Base-by-base conservation (phyloP, 2,797 vertebrate species). In the Oophaga sylvatica region DNA sequence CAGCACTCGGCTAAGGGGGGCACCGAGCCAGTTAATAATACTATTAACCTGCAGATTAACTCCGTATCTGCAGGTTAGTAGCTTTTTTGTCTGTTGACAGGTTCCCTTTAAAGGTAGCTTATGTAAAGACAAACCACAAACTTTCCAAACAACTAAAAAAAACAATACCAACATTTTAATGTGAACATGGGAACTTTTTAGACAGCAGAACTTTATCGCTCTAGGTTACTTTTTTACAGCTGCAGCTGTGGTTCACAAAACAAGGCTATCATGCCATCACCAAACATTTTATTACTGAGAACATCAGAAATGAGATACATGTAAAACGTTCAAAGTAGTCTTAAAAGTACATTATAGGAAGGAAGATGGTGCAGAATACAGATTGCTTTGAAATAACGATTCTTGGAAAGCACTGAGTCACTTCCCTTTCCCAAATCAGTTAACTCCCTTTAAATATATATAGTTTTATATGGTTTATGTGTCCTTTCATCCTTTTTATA, bases 291-390 rank as follows among this genome's bases (percentile, higher is more conserved):
- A 84, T 77, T 48, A 76, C 71, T 31, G 59, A 77, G n/a, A 76
- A 76, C 71, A 84, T 77, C 71, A 84, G 59, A 84, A 84, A 84
- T 77, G 26, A 76, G 83, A 77, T 77, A 84, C 83, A 84, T 84
- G 70, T 77, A 60, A 84, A 84, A 77, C 53, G 75, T 63, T 76
- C 71, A 84, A 77, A 76, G 59, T 26, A 6, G 59, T 84, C 71
- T 65, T 84, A 77, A 84, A 84, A 76, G 56, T 48, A 75, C 76
- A 84, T 84, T 84, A 77, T 63, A 84, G 59, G 71, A 84, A 84
- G 59, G 71, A 84, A 62, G 59, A 84, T 65, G 35, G 65, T 62
- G n/a, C 59, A 77, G 35, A 31, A 84, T 77, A 84, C 71, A 84
- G 77, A 84, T 84, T 84, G 70, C 56, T 84, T 77, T 84, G 19